These are phyloP conservation scores for Myripristis jacobus DNA, from an alignment of 2,797 vertebrate genomes.

Conservation along the genomic window DNA sequence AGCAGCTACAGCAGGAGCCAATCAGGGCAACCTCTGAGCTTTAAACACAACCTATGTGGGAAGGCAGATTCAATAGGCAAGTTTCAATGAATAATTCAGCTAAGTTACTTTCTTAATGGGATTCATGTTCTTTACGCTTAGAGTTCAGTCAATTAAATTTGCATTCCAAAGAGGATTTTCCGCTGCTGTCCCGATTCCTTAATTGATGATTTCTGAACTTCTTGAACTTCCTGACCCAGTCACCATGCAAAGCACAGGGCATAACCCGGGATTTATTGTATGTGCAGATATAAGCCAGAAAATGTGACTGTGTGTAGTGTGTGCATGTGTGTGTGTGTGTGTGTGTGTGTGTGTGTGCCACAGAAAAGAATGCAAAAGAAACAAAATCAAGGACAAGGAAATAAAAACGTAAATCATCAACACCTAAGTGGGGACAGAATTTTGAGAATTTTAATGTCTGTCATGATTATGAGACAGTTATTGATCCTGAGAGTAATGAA, in stretches of 20 bases:
- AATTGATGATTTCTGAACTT: conserved; percentile 65
- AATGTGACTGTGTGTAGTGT: too few relatives aligned
- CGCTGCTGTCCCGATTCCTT: conserved; percentile 46
- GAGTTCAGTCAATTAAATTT: conserved; percentile 75
- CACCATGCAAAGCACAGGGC: conserved; percentile 22
- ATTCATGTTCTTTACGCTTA: conserved; percentile 69
- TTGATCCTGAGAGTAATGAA: too few relatives aligned
- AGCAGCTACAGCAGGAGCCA: conserved; percentile 19
- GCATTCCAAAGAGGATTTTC: conserved; percentile 66
- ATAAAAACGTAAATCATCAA: too few relatives aligned
- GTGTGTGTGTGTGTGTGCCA: not conserved
- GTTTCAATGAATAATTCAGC: conserved; percentile 72
- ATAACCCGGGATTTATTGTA: conserved; percentile 36
- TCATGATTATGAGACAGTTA: too few relatives aligned
- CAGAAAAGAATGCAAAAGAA: not conserved
- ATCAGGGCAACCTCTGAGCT: conserved; percentile 5
- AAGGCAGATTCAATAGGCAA: conserved; percentile 52
- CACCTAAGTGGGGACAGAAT: too few relatives aligned
- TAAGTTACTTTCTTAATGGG: conserved; percentile 66
- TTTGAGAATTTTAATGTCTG: too few relatives aligned
- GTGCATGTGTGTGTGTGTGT: conserved; percentile 1
- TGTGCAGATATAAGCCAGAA: not conserved
- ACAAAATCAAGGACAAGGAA: not conserved
- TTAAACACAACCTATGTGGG: conserved; percentile 35
- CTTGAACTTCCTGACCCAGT: conserved; percentile 63